Evolutionary conservation across 2,888 invertebrate species (phyloP).

Genomic region (Eupelmus urozonus): DNA sequence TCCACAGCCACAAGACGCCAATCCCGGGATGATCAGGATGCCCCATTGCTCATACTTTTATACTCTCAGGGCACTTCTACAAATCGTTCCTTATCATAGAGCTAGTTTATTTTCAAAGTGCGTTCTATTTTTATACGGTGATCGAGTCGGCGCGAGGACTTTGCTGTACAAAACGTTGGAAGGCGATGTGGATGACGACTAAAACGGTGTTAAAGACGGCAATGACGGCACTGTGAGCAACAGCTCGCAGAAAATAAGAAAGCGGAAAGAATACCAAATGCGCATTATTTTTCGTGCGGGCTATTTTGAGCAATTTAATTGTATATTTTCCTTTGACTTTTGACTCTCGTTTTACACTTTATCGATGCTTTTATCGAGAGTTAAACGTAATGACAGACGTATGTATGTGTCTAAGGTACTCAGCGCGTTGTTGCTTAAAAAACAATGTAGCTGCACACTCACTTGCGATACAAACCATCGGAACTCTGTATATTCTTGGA

Average conservation of each 20-base stretch:
- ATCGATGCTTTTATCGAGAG: slow-evolving; percentile 26
- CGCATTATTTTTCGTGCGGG: slow-evolving; percentile 31
- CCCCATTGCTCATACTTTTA: slow-evolving; percentile 50
- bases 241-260: background rate
- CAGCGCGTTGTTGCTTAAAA: background rate
- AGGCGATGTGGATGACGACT: background rate
- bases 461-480: too few species aligned
- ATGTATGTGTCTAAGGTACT: slow-evolving; percentile 16
- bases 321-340: slow-evolving; percentile 24
- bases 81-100: slow-evolving; percentile 60
- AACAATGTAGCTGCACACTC: background rate
- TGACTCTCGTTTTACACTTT: slow-evolving; percentile 4
- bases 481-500: too few species aligned
- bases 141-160: slow-evolving; percentile 48
- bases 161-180: slow-evolving; percentile 50
- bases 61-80: slow-evolving; percentile 58
- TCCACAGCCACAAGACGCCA: slow-evolving; percentile 56
- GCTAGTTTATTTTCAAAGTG: slow-evolving; percentile 60
- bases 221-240: background rate
- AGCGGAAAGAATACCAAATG: slow-evolving; percentile 41
- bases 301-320: slow-evolving; percentile 31
- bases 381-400: slow-evolving; percentile 4
- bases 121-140: slow-evolving; percentile 60
- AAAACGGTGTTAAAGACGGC: background rate
- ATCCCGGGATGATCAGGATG: slow-evolving; percentile 57